Evolutionary conservation across 2,113 vertebrate genomes (phyloP), one percentile per base, ranked within the genome.

Genomic region (Paradoxurus hermaphroditus): DNA sequence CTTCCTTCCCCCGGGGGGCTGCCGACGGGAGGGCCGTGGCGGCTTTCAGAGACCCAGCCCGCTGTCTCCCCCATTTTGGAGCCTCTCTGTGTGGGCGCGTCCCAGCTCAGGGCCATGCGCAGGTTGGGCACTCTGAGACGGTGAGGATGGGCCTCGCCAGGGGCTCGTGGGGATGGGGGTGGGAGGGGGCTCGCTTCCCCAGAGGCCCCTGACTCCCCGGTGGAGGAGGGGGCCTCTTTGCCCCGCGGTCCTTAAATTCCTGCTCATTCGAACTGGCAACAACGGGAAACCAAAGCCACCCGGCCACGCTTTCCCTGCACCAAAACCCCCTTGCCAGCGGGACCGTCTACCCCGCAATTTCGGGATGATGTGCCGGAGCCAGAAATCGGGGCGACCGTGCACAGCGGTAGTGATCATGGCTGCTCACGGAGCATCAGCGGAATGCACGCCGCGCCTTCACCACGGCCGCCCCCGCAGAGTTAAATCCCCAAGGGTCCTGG

Each of bases 81-180:
- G 19, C 7, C n/a, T 21, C 31, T 12, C 46, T 5, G 23, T 34
- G 2, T n/a, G 41, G 62, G 15, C 7, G 7, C 7, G n/a, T 49
- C 27, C 79, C 3, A 34, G 56, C 12, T 31, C 68, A 0, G 23
- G 49, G 79, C 11, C 53, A 7, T 1, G 70, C 34, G 0, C 18
- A 36, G 29, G 44, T 23, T 16, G 39, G 19, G 27, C 25, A 0
- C 34, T 16, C 36, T 1, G 0, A 23, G 25, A 9, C 7, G 2
- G 78, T 16, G 1, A 3, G 1, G 39, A 4, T 0, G 27, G 39
- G 9, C 51, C 29, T 23, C 23, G 44, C 2, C 1, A 9, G 13
- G 4, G 34, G 56, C 5, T 23, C 0, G 19, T 21, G 0, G 18
- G 34, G 41, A 11, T n/a, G n/a, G n/a, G n/a, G 0, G 25, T 0